Evolutionary conservation across 2,888 invertebrate genomes (phyloP), one percentile per base, ranked within the genome.

Genomic region (Ryuthela nishihirai): DNA sequence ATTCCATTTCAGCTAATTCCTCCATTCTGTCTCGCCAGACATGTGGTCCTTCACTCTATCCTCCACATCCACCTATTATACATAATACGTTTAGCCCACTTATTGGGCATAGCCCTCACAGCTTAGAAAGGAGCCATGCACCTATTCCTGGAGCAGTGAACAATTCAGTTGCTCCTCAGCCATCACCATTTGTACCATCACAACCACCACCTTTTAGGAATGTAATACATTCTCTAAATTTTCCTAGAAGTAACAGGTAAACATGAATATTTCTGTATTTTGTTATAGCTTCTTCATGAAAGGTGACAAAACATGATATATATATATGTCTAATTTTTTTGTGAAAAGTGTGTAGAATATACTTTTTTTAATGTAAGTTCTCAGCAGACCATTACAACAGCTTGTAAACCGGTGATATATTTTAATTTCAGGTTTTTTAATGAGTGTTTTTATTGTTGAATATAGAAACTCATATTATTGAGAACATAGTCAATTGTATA

Each of bases 41-140:
- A 4, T 65, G 67, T 17, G 46, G 65, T 1, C 54, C 63, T 18
- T 71, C 72, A 60, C 71, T 72, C 50, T 71, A 72, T 58, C 66
- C 73, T 35, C 54, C 54, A 23, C 62, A 62, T 48, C 66, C 69
- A 12, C 71, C 71, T 24, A 69, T 72, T 34, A 60, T 72, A 5
- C 71, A 71, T 54, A 71, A 72, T 43, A 67, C 69, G 29, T 70
- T 74, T 23, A 74, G 73, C 64, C 72, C 71, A 42, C 68, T 75
- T 36, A 66, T 75, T 6, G 70, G 73, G 15, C 73, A 73, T 54
- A 72, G 72, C 62, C 73, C 71, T 25, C 73, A 73, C 61, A 69
- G 71, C 3, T 74, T 73, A 63, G 72, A 73, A 53, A 69, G 70
- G 5, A 62, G 70, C 29, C 56, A 56, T 12, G 67, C 69, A 63